phyloP scores from a whole-genome alignment of 2,113 vertebrate genomes.

The Rhinogobius similis region DNA sequence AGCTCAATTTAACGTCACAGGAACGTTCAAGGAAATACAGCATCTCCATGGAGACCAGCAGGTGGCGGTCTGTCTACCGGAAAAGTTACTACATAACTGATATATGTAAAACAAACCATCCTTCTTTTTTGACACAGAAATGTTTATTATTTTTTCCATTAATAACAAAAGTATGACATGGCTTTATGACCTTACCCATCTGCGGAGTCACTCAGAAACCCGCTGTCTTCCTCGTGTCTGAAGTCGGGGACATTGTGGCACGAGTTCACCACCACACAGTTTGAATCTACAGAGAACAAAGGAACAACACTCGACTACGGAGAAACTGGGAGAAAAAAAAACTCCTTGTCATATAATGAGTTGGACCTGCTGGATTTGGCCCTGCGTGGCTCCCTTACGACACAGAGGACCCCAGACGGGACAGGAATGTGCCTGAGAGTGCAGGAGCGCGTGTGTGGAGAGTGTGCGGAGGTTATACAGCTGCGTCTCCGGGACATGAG shows the following conservation, averaged over 20 bases:
- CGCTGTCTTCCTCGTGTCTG: constrained; percentile 47
- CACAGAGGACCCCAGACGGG: constrained; percentile 54
- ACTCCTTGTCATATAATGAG: constrained; percentile 61
- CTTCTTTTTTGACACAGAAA: background rate
- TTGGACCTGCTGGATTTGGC: constrained; percentile 42
- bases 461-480: constrained; percentile 48
- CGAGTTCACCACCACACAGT: constrained; percentile 17
- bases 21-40: too few relatives aligned
- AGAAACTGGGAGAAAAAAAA: constrained; percentile 45
- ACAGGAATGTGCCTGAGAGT: constrained; percentile 54
- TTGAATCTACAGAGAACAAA: constrained; percentile 48
- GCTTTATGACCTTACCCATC: background rate
- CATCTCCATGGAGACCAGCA: too few relatives aligned
- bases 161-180: background rate
- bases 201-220: constrained; percentile 9
- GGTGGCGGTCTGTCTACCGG: too few relatives aligned
- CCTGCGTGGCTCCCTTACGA: constrained; percentile 55
- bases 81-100: too few relatives aligned
- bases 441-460: constrained; percentile 29
- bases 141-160: background rate
- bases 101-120: too few relatives aligned
- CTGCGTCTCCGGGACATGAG: background rate
- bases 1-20: too few relatives aligned
- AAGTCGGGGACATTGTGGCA: constrained; percentile 41
- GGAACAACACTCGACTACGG: constrained; percentile 52